phyloP scores from a whole-genome alignment of 2,113 vertebrate genomes.

The Mionectes macconnelli region DNA sequence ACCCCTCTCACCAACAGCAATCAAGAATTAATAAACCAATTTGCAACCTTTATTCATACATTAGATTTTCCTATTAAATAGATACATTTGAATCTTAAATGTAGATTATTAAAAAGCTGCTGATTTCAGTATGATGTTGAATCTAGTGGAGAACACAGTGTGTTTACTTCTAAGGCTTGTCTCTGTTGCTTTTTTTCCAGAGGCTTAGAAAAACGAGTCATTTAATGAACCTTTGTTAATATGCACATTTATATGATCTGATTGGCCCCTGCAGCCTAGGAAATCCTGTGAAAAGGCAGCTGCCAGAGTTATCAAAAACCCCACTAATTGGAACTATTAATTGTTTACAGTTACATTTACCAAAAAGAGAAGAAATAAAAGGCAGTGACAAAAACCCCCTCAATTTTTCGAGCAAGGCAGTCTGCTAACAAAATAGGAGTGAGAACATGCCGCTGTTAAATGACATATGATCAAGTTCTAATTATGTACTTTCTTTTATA shows the following conservation, averaged over 20 bases:
- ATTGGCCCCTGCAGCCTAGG: conserved; percentile 20
- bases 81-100: conserved; percentile 38
- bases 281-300: conserved; percentile 45
- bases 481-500: neutral
- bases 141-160: neutral
- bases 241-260: conserved; percentile 59
- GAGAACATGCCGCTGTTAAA: neutral
- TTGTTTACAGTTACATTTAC: conserved; percentile 20
- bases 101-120: conserved; percentile 6
- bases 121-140: conserved; percentile 2
- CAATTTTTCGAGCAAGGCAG: neutral
- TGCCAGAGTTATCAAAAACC: neutral
- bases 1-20: neutral
- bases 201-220: conserved; percentile 3
- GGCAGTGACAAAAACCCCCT: neutral
- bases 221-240: conserved; percentile 63
- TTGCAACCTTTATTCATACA: conserved; percentile 31
- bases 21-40: conserved; percentile 34
- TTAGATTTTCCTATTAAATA: conserved; percentile 7
- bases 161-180: neutral
- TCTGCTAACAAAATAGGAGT: neutral
- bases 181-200: conserved; percentile 30
- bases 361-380: neutral
- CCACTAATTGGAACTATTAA: conserved; percentile 28
- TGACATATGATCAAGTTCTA: neutral